Base-by-base conservation (phyloP, 2,113 vertebrate species). In the Bujurquina vittata region DNA sequence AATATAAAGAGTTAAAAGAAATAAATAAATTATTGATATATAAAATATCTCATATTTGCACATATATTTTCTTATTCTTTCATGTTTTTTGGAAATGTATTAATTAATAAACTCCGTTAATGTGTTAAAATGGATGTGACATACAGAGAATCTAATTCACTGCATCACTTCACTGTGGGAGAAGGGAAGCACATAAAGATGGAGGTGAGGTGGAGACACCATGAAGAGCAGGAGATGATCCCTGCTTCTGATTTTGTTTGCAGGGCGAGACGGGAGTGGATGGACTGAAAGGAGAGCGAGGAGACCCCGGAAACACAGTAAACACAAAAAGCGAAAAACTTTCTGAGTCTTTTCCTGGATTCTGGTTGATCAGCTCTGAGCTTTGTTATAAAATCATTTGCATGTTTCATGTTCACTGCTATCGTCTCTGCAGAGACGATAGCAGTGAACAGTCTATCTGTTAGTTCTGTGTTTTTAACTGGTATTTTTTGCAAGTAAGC, bases 211-310 rank as follows among this genome's bases (percentile, higher is more conserved):
- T 55, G 52, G 18, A 55, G 8, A 2, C 15, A 17, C 46, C 14
- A 17, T 49, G 52, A 55, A n/a, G 56, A n/a, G 29, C 43, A 1
- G 10, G 12, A 20, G 23, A 3, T 69, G 23, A 69, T 5, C 9
- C 5, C 9, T 12, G 23, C 8, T 1, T 69, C 15, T 18, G 22
- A 4, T 46, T 57, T 15, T 72, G n/a, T 23, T 59, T 58, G 43
- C 89, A 97, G 96, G 96, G 96, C 83, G n/a, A 80, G 1, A 3
- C 0, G 57, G 96, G 96, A 73, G 10, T 7, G 77, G 60, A 81
- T 72, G 96, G 96, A 81, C 22, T 22, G 14, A 1, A 29, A 77
- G 96, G 96, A 88, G 88, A 86, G 40, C 93, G 77, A 88, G 96
- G 96, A 84, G 79, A 80, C 11, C 52, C 75, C 59, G 96, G 96